Base-by-base conservation (phyloP, 2,888 invertebrate species). In the Philaethria dido region DNA sequence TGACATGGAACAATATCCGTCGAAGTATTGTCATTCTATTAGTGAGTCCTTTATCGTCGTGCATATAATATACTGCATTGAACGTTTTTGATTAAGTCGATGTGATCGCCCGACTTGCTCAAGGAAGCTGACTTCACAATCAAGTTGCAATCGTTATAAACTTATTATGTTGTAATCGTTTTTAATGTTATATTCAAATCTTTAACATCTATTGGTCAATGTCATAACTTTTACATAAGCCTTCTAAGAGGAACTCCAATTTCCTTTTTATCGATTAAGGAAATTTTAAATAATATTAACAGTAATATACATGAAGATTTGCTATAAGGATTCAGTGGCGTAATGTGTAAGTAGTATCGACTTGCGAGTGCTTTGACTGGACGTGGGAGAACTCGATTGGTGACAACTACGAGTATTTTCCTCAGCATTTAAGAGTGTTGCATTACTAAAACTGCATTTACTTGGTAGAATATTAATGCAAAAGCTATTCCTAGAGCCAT, bases 331-430 rank as follows among this genome's bases (percentile, higher is more conserved):
- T 55, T 55, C 55, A 45, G 42, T 48, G 50, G 42, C 59, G 39
- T 50, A 54, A 55, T 81, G 74, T 74, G 77, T 77, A 72, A 77
- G 81, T 74, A 75, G 73, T 73, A 75, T 77, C 73, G 77, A 73
- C 77, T 75, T 75, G 80, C 71, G 80, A 81, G 79, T 66, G 75
- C 72, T 67, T 65, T 68, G 60, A 68, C 79, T 79, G 80, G 81
- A 85, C 87, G 90, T 90, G 89, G 89, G 90, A 85, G 90, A 88
- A 90, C 91, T 84, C 85, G 91, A 84, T 81, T 77, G 78, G 79
- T 82, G 85, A 83, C 85, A 82, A 81, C 79, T 80, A 73, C 75
- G 78, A 76, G 78, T 78, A 75, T 80, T 80, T 80, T 78, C 80
- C 75, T 75, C 74, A 73, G 77, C 77, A 78, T 66, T 69, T 68